Percentiles rank a stretch among this genome's conserved stretches.
These are phyloP conservation scores for Heliconius aoede DNA, from an alignment of 2,888 invertebrate species.

Conservation along the genomic window DNA sequence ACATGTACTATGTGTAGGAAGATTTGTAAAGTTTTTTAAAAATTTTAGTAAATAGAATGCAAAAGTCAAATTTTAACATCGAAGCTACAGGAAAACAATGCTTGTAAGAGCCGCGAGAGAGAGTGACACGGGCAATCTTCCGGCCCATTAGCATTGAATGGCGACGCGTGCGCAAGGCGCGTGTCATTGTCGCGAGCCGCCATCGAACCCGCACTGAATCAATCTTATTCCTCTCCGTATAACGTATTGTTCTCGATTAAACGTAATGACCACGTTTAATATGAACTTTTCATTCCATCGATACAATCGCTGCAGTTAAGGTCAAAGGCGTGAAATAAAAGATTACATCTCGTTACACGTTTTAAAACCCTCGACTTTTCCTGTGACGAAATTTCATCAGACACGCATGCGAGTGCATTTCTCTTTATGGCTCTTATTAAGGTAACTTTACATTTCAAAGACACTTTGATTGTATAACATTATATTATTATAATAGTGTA, in stretches of 20 bases:
- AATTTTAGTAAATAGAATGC: conserved; percentile 21
- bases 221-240: conserved; percentile 63
- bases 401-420: conserved; percentile 36
- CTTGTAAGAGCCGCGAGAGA: conserved; percentile 69
- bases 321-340: conserved; percentile 47
- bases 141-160: conserved; percentile 82
- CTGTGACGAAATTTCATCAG: conserved; percentile 46
- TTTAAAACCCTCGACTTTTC: conserved; percentile 43
- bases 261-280: conserved; percentile 74
- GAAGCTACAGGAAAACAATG: conserved; percentile 63
- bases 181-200: conserved; percentile 68
- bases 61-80: conserved; percentile 41
- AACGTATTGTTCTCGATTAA: conserved; percentile 76
- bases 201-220: conserved; percentile 61
- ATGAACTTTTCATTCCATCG: conserved; percentile 63
- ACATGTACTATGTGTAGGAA: too few species aligned
- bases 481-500: background rate
- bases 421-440: conserved; percentile 23
- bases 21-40: background rate
- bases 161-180: conserved; percentile 70
- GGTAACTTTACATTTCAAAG: conserved; percentile 23
- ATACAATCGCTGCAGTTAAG: conserved; percentile 37
- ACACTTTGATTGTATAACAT: background rate
- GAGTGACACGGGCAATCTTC: conserved; percentile 73
- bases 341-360: conserved; percentile 45